Conservation (phyloP, 2,888 invertebrate genomes). For the Drosophila anceps region DNA sequence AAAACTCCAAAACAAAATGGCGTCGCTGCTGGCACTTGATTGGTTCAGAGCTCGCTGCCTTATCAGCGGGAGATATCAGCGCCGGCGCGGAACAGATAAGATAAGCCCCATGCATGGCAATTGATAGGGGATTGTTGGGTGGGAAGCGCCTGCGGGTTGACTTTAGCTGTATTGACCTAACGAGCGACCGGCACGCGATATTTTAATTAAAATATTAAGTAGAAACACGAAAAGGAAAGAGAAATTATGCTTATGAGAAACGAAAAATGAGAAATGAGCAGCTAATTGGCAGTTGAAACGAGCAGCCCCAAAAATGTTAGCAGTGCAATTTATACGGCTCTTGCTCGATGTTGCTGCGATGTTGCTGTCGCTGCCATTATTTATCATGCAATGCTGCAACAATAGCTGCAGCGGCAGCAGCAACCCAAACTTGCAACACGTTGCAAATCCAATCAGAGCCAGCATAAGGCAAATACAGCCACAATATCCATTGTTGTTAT, state of each 20-base stretch:
- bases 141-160: not conserved
- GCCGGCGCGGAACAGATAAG: conserved; percentile 64
- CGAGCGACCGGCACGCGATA: conserved; percentile 58
- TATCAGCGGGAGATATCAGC: conserved; percentile 71
- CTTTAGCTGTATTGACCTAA: conserved; percentile 15
- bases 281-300: conserved; percentile 52
- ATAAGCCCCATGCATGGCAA: conserved; percentile 47
- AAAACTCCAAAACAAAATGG: conserved; percentile 67
- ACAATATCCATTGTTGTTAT: conserved; percentile 49
- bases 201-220: conserved; percentile 74
- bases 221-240: not conserved
- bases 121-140: not conserved
- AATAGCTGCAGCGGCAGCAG: conserved; percentile 23
- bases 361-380: conserved; percentile 30
- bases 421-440: conserved; percentile 31
- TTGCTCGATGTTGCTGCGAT: conserved; percentile 4
- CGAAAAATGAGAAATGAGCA: conserved; percentile 29
- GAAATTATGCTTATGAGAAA: conserved; percentile 12
- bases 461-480: conserved; percentile 47
- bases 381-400: conserved; percentile 55
- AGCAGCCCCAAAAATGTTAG: conserved; percentile 29
- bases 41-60: conserved; percentile 51
- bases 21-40: conserved; percentile 57
- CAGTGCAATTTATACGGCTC: conserved; percentile 24
- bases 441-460: conserved; percentile 70